Conservation (phyloP, 2,797 vertebrate genomes). For the Lithobates sylvaticus region DNA sequence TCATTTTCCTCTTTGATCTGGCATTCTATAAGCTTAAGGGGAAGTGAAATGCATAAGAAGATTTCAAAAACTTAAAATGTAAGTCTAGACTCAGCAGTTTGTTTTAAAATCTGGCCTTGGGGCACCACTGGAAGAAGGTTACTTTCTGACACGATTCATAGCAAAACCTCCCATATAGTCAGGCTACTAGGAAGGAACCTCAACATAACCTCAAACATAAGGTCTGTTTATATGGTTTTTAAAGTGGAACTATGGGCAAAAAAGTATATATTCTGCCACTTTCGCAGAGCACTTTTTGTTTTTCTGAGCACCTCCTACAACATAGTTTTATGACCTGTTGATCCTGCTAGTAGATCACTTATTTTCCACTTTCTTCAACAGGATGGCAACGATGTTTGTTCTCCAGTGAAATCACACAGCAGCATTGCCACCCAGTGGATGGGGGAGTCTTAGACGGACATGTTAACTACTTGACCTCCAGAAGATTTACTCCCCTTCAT, state of each 20-base stretch:
- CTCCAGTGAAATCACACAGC: too few relatives aligned
- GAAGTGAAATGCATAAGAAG: conserved; percentile 21
- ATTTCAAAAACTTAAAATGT: conserved; percentile 36
- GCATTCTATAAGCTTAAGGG: conserved; percentile 35
- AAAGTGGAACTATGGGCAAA: background rate
- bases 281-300: background rate
- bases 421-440: too few relatives aligned
- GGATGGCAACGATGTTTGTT: too few relatives aligned
- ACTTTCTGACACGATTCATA: background rate
- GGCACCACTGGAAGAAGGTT: conserved; percentile 13
- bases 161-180: background rate
- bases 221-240: too few relatives aligned
- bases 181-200: background rate
- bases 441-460: too few relatives aligned
- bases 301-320: too few relatives aligned
- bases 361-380: too few relatives aligned
- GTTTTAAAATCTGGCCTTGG: conserved; percentile 14
- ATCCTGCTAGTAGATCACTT: too few relatives aligned
- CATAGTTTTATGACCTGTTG: too few relatives aligned
- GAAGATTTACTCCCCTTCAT: too few relatives aligned
- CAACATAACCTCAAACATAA: too few relatives aligned
- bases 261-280: background rate
- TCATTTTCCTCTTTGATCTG: conserved; percentile 50
- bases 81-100: conserved; percentile 44
- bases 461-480: too few relatives aligned